Conservation (phyloP, 2,113 vertebrate genomes). For the Pseudopipra pipra region DNA sequence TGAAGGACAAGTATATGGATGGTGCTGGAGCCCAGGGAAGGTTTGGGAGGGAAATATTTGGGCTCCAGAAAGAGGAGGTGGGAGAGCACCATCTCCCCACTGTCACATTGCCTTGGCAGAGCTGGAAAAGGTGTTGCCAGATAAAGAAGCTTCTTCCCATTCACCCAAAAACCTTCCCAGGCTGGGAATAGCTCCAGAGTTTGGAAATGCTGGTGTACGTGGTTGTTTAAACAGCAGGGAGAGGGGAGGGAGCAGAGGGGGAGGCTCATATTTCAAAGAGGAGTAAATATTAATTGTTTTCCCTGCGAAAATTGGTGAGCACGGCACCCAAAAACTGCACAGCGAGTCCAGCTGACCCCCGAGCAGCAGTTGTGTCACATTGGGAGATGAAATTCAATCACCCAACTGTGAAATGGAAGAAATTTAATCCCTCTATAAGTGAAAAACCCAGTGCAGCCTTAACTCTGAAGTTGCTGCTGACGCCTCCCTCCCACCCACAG, state of each 20-base stretch:
- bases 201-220: not conserved
- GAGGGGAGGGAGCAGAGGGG: not conserved
- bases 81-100: fast-evolving
- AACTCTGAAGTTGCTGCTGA: not conserved
- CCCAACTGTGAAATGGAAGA: slow-evolving; percentile 24
- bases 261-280: not conserved
- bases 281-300: not conserved
- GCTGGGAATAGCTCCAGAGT: not conserved
- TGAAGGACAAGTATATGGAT: not conserved
- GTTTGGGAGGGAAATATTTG: not conserved
- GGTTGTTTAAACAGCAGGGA: not conserved
- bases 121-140: not conserved
- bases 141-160: not conserved
- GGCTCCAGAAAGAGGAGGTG: not conserved
- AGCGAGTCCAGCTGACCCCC: not conserved
- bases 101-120: not conserved
- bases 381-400: not conserved
- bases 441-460: not conserved
- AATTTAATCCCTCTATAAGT: not conserved
- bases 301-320: not conserved
- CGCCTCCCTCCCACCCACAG: not conserved
- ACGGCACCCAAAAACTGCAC: not conserved
- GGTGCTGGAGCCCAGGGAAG: not conserved
- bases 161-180: not conserved
- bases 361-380: not conserved